Evolutionary conservation across 1,140 invertebrate species (phyloP).

Genomic region (Rhagoletis pomonella): DNA sequence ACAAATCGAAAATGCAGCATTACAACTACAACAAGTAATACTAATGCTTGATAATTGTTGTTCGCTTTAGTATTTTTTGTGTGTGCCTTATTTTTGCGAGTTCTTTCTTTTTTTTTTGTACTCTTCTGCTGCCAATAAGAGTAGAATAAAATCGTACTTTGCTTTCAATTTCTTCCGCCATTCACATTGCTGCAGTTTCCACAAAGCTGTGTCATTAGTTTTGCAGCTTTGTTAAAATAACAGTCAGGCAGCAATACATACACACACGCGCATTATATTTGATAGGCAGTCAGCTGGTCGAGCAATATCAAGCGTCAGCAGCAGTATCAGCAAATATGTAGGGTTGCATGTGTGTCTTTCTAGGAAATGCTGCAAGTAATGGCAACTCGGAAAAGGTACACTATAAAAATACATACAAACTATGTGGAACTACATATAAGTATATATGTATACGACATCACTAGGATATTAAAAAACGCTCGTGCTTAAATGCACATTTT

Average conservation of each 20-base stretch:
- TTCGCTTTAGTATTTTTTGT: neutral
- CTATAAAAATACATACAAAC: too few species aligned
- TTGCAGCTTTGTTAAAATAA: neutral
- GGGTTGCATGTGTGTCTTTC: too few species aligned
- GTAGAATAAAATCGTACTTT: neutral
- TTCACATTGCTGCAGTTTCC: neutral
- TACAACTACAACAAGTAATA: neutral
- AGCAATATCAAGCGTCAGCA: neutral
- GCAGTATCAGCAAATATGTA: too few species aligned
- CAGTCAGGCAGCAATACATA: neutral
- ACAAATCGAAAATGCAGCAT: slow-evolving; percentile 24
- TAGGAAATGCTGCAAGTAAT: too few species aligned
- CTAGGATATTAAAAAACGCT: too few species aligned
- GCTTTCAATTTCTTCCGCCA: slow-evolving; percentile 20
- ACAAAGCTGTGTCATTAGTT: neutral
- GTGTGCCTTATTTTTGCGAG: neutral
- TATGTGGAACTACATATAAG: too few species aligned
- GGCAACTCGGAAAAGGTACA: too few species aligned
- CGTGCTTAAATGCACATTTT: too few species aligned
- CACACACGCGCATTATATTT: neutral
- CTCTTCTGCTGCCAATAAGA: neutral
- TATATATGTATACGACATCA: too few species aligned
- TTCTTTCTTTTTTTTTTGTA: neutral
- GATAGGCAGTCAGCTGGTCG: neutral
- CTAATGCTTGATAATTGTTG: too few species aligned